These are phyloP conservation scores for Pemphigus obesinymphae DNA, from an alignment of 1,140 invertebrate genomes.

Conservation along the genomic window DNA sequence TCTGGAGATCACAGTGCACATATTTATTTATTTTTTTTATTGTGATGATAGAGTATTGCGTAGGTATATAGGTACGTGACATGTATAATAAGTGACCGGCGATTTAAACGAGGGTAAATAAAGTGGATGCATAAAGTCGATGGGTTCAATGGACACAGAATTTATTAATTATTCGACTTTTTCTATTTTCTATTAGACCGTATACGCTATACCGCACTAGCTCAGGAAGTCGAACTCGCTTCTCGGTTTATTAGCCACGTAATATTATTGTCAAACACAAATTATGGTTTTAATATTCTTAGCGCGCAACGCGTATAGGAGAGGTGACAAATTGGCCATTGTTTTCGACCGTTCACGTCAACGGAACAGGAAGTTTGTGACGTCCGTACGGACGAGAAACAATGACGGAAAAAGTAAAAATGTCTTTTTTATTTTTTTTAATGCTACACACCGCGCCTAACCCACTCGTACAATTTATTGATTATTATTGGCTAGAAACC, in stretches of 20 bases:
- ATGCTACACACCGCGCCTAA: not conserved
- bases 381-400: not conserved
- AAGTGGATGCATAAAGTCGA: not conserved
- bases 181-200: constrained; percentile 4
- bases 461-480: not conserved
- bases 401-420: constrained; percentile 20
- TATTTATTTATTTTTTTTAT: not conserved
- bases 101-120: constrained; percentile 37
- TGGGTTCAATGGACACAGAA: constrained; percentile 24
- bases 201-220: not conserved
- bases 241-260: constrained; percentile 27
- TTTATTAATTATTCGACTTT: constrained; percentile 12
- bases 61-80: constrained; percentile 14
- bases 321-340: constrained; percentile 37
- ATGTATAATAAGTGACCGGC: not conserved
- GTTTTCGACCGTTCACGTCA: constrained; percentile 22
- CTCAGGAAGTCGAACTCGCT: not conserved
- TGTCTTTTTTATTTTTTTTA: no score
- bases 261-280: not conserved
- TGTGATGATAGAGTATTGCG: not conserved
- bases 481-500: not conserved
- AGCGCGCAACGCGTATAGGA: not conserved
- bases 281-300: constrained; percentile 31
- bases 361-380: constrained; percentile 29
- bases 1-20: not conserved